Evolutionary conservation across 2,113 vertebrate genomes (phyloP).

Genomic region (Antennarius striatus): DNA sequence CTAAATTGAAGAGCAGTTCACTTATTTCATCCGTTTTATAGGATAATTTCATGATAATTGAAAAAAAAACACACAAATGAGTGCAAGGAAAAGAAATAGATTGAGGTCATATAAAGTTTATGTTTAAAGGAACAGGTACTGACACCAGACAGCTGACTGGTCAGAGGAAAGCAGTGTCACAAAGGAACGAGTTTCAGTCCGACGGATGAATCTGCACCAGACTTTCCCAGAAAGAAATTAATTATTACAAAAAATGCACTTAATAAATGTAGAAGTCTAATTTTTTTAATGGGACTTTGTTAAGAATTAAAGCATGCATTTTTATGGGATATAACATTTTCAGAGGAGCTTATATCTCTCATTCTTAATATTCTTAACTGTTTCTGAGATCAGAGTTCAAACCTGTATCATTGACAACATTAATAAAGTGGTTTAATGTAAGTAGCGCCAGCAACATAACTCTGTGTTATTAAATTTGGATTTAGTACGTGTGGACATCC

Average conservation of each 20-base stretch:
- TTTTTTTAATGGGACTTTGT: constrained; percentile 14
- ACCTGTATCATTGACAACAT: too few relatives aligned
- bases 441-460: too few relatives aligned
- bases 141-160: constrained; percentile 1
- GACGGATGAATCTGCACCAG: constrained; percentile 18
- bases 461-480: too few relatives aligned
- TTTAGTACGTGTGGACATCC: too few relatives aligned
- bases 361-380: too few relatives aligned
- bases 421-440: too few relatives aligned
- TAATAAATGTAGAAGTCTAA: background rate
- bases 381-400: too few relatives aligned
- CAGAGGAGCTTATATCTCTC: too few relatives aligned
- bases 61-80: constrained; percentile 4
- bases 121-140: constrained; percentile 13
- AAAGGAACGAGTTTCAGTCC: constrained; percentile 33
- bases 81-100: background rate
- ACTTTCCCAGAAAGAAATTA: background rate
- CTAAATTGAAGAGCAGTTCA: too few relatives aligned
- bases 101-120: constrained; percentile 5
- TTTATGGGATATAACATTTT: background rate
- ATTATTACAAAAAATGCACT: constrained; percentile 8
- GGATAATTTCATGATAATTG: background rate
- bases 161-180: constrained; percentile 11
- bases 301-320: background rate
- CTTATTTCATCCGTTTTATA: too few relatives aligned